phyloP scores from a whole-genome alignment of 2,888 invertebrate species.

The Luperina testacea region DNA sequence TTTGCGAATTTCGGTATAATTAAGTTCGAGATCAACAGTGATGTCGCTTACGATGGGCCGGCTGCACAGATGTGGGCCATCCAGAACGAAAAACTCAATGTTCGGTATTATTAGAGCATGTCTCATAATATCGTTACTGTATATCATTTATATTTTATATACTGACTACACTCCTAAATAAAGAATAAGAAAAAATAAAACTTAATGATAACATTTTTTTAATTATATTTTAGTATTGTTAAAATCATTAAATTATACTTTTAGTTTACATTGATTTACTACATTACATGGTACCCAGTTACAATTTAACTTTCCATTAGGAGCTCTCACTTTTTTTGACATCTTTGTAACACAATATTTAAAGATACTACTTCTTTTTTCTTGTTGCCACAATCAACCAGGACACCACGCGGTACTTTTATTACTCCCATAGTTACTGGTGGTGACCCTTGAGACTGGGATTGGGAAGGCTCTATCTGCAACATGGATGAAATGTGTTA shows the following conservation, averaged over 20 bases:
- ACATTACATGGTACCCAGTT: conserved; percentile 20
- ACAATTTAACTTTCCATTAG: conserved; percentile 15
- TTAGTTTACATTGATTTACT: conserved; percentile 24
- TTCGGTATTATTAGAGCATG: conserved; percentile 89
- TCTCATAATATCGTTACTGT: conserved; percentile 80
- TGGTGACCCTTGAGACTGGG: conserved; percentile 19
- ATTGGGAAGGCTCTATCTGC: conserved; percentile 64
- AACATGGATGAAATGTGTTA: conserved; percentile 59
- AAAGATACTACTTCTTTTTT: conserved; percentile 74
- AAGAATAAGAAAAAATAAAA: conserved; percentile 54
- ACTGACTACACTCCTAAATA: conserved; percentile 83
- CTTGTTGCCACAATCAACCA: conserved; percentile 75
- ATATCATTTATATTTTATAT: conserved; percentile 86
- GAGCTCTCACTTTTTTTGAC: conserved; percentile 23
- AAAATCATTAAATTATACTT: conserved; percentile 25
- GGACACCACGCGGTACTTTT: conserved; percentile 75
- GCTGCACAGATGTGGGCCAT: conserved; percentile 88
- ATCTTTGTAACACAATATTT: conserved; percentile 77
- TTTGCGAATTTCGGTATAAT: conserved; percentile 88
- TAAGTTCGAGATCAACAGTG: conserved; percentile 84
- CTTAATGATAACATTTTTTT: conserved; percentile 24
- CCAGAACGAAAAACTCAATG: conserved; percentile 86
- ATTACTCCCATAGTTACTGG: conserved; percentile 71
- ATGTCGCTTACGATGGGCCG: conserved; percentile 87
- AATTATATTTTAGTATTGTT: conserved; percentile 28